Evolutionary conservation across 2,888 invertebrate species (phyloP).

Genomic region (Cheiracanthium punctorium): DNA sequence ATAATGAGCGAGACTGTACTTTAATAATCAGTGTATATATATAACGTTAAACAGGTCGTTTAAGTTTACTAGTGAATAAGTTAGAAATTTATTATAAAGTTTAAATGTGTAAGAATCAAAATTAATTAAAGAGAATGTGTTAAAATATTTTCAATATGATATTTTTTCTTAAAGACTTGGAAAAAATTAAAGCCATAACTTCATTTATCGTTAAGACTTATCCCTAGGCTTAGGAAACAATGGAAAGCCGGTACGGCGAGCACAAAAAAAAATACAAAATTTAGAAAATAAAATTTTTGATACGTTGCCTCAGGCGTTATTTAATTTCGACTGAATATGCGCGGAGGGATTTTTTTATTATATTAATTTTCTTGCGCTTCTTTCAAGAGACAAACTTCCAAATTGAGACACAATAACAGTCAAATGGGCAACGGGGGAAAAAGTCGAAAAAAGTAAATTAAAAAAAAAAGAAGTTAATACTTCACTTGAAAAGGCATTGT

Average conservation of each 20-base stretch:
- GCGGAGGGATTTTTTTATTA: neutral
- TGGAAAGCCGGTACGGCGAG: neutral
- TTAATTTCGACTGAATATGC: slow-evolving; percentile 1
- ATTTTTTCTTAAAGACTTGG: neutral
- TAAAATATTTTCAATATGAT: neutral
- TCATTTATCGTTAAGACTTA: slow-evolving; percentile 3
- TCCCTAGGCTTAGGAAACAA: neutral
- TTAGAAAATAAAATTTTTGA: neutral
- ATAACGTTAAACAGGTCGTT: too few species aligned
- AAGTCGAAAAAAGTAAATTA: neutral
- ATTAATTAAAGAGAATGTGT: neutral
- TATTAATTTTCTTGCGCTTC: neutral
- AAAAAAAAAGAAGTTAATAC: slow-evolving; percentile 34
- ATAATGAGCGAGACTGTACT: too few species aligned
- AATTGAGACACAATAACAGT: slow-evolving; percentile 30
- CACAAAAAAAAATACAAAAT: neutral
- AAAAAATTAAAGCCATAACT: slow-evolving; percentile 7
- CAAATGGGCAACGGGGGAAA: neutral
- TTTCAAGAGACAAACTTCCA: slow-evolving; percentile 44
- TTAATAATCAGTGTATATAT: too few species aligned
- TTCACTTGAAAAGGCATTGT: slow-evolving; percentile 54
- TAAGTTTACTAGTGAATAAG: too few species aligned
- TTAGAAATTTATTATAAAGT: too few species aligned
- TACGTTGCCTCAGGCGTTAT: neutral
- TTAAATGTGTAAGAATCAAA: too few species aligned